These are phyloP conservation scores for Xyrauchen texanus DNA, from an alignment of 2,113 vertebrate genomes.

Conservation along the genomic window DNA sequence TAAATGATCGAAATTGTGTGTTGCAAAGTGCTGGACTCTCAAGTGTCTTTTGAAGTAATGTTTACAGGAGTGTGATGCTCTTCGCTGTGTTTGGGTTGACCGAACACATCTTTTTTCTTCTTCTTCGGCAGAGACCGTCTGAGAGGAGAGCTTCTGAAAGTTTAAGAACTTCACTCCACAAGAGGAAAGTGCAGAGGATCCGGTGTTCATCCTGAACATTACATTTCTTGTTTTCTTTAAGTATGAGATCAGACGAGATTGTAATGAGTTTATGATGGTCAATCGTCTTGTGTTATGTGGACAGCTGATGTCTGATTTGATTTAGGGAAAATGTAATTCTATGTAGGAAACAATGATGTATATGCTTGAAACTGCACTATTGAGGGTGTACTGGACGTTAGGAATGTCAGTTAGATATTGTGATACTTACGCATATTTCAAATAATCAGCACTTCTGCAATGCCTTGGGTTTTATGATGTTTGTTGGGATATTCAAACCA, in stretches of 20 bases:
- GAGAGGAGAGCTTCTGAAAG: conserved; percentile 78
- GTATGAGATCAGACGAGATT: conserved; percentile 80
- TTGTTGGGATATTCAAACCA: conserved; percentile 59
- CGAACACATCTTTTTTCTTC: conserved; percentile 43
- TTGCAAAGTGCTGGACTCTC: conserved; percentile 43
- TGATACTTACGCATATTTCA: conserved; percentile 78
- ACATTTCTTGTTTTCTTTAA: conserved; percentile 68
- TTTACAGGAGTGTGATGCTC: conserved; percentile 7
- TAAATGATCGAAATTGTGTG: conserved; percentile 73
- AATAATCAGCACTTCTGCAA: conserved; percentile 80
- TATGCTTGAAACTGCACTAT: conserved; percentile 77
- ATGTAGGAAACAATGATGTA: conserved; percentile 51
- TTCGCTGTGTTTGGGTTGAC: conserved; percentile 40
- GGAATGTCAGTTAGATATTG: conserved; percentile 76
- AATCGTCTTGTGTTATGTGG: conserved; percentile 19
- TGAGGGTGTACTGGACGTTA: conserved; percentile 70
- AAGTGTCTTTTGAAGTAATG: conserved; percentile 1
- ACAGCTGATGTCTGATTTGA: conserved; percentile 23
- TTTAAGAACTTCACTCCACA: conserved; percentile 61
- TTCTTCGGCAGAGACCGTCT: conserved; percentile 67
- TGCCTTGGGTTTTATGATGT: conserved; percentile 76
- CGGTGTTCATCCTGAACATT: conserved; percentile 54
- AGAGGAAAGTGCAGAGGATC: conserved; percentile 51
- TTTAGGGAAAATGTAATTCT: conserved; percentile 9
- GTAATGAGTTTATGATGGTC: conserved; percentile 76